Evolutionary conservation across 64 coral and sea anemone species (phyloP), one percentile per base, ranked within the genome.

Genomic region (Montipora cactus): DNA sequence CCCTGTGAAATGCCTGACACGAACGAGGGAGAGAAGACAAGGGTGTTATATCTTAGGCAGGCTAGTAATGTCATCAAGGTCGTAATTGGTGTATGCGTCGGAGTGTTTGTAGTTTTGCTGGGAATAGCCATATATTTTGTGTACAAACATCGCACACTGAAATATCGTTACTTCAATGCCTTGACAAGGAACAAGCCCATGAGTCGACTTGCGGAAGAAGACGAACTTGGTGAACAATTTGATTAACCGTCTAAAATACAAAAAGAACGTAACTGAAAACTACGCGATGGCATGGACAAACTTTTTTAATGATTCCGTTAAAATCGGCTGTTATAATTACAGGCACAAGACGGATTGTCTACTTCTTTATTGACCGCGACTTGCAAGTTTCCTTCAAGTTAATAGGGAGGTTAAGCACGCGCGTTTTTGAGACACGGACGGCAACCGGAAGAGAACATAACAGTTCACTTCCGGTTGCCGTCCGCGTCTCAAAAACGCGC

Each of bases 161-260:
- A 88, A 55, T 98, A 95, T 57, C 92, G 82, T 1, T 98, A 95
- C 49, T 94, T 78, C 84, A 88, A 59, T 21, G 55, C 79, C 57
- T 19, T 94, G 73, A 77, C 96, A 21, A 80, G 93, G 3, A 92
- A 98, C 55, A 98, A 98, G 44, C 96, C 96, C 18, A 95, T 98
- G 96, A 98, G 96, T 66, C 87, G 79, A 3, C 79, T 98, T 5
- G 89, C 88, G 18, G 95, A 97, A 15, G 93, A 98, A 8, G 82
- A 86, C 66, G 82, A 86, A 21, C 82, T 86, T 5, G 62, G 44
- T 50, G 44, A 49, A 22, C 45, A 66, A 10, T 86, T 18, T 13
- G 19, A 50, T 5, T 28, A 66, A 1, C 44, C 5, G 37, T 45
- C 57, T 7, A 1, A 1, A 37, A 37, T 10, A 9, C 16, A 22